Evolutionary conservation across 2,113 vertebrate genomes (phyloP), one percentile per base, ranked within the genome.

Genomic region (Antennarius striatus): DNA sequence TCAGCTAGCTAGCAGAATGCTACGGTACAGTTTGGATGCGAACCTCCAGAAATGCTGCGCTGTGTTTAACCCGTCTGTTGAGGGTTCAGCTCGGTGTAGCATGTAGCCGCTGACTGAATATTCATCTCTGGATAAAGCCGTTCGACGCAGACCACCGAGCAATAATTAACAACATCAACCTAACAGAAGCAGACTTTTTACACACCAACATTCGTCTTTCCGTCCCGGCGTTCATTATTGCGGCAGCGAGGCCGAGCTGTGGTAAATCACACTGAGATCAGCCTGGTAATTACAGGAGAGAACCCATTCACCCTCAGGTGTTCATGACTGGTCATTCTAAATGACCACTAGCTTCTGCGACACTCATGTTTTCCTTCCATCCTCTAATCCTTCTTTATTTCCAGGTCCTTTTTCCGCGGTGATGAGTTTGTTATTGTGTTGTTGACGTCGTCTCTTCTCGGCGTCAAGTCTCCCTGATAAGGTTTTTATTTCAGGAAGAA

Each of bases 251-350:
- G 73, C 60, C 46, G 48, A 80, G 68, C 77, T 57, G 28, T 17
- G 53, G 75, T 71, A 77, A 82, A 40, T 78, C 82, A 73, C 79
- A 7, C 63, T 32, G 14, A 58, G 53, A 69, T 50, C 50, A 51
- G 62, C 58, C 63, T 14, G 46, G 39, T 74, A 80, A 85, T 78
- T 73, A 54, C 63, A 49, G 59, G 13, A 13, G 8, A 67, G 70
- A 75, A 74, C 56, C 61, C 57, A 48, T 77, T 78, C 75, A 64
- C 55, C 68, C 43, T 22, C 11, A 55, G 73, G 79, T 70, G 76
- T 81, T 84, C 82, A 79, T 86, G 86, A 85, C 82, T 58, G 77
- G 71, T 69, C 86, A 85, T 80, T 75, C 81, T 62, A 86, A 86
- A 75, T 50, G 62, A 64, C 69, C 77, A 64, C 71, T 50, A 50